These are phyloP conservation scores for Drosophila albomicans DNA, from an alignment of 1,140 invertebrate species.

Conservation along the genomic window DNA sequence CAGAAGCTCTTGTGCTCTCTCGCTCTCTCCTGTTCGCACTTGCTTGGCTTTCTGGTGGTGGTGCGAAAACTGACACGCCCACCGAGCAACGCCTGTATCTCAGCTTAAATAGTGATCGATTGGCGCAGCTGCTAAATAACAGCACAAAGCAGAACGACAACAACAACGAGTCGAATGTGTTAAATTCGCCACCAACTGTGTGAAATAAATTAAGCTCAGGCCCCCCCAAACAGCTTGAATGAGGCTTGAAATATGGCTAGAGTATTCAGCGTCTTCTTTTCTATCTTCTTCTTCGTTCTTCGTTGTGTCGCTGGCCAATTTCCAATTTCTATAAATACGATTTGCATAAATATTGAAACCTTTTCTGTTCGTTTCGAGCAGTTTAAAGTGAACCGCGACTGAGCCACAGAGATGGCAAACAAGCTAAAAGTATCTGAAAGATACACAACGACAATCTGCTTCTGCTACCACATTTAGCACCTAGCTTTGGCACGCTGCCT, in stretches of 20 bases:
- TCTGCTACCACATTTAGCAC: slow-evolving; percentile 74
- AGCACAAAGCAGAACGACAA: slow-evolving; percentile 33
- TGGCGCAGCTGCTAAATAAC: slow-evolving; percentile 50
- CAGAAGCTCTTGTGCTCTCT: slow-evolving; percentile 1
- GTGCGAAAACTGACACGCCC: slow-evolving; percentile 36
- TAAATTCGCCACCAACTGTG: slow-evolving; percentile 78
- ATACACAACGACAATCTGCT: slow-evolving; percentile 56
- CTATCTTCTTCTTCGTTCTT: slow-evolving; percentile 30
- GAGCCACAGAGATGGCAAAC: slow-evolving; percentile 52
- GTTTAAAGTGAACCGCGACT: slow-evolving; percentile 66
- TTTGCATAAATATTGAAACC: slow-evolving; percentile 67
- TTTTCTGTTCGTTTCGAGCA: slow-evolving; percentile 6
- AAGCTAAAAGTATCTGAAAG: slow-evolving; percentile 64
- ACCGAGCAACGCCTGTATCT: slow-evolving; percentile 41
- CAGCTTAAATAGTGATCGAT: slow-evolving; percentile 61
- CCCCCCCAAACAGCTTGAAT: slow-evolving; percentile 17
- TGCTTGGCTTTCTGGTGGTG: slow-evolving; percentile 17
- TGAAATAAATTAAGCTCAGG: slow-evolving; percentile 70
- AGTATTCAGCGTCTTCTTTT: slow-evolving; percentile 2
- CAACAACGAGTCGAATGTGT: slow-evolving; percentile 48
- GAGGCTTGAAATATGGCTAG: slow-evolving; percentile 28
- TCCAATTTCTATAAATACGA: slow-evolving; percentile 53
- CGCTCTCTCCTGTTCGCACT: neutral
- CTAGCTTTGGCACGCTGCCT: slow-evolving; percentile 44
- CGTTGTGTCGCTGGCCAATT: slow-evolving; percentile 52